Percentiles rank a stretch among this genome's conserved stretches.
Evolutionary conservation across 1,140 invertebrate species (phyloP).

Genomic region (Tetragonula clypearis): DNA sequence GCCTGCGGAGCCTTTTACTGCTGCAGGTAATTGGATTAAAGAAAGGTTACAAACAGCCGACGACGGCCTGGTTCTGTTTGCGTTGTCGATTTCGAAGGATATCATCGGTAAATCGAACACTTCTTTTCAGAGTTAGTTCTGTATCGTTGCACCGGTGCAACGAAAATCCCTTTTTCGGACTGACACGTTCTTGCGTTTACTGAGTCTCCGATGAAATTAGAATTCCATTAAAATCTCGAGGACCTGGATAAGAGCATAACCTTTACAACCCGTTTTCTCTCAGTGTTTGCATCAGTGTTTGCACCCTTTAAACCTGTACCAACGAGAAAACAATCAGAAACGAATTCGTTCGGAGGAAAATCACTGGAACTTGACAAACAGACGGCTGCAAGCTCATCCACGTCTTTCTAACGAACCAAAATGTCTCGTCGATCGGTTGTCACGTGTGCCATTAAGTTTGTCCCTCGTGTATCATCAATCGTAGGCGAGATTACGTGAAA

Average conservation of each 20-base stretch:
- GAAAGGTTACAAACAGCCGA: background rate
- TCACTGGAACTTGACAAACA: background rate
- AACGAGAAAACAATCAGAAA: background rate
- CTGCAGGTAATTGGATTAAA: slow-evolving; percentile 42
- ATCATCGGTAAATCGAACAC: slow-evolving; percentile 38
- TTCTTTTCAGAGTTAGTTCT: slow-evolving; percentile 24
- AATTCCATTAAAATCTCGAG: slow-evolving; percentile 10
- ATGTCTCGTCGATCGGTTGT: background rate
- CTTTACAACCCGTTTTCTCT: slow-evolving; percentile 3
- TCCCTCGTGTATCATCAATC: slow-evolving; percentile 51
- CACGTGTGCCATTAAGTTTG: slow-evolving; percentile 34
- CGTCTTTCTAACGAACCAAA: background rate
- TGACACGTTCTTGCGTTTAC: background rate
- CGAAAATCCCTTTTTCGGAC: background rate
- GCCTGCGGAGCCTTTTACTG: background rate
- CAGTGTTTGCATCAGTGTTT: background rate
- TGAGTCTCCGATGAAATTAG: background rate
- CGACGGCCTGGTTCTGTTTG: background rate
- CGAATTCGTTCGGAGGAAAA: background rate
- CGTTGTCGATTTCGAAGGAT: background rate
- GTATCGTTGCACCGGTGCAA: too few relatives aligned
- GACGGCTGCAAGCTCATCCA: too few relatives aligned
- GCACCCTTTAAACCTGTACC: background rate
- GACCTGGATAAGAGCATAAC: background rate
- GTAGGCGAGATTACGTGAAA: slow-evolving; percentile 2